Evolutionary conservation across 2,888 invertebrate genomes (phyloP).

Genomic region (Acrobasis consociella): DNA sequence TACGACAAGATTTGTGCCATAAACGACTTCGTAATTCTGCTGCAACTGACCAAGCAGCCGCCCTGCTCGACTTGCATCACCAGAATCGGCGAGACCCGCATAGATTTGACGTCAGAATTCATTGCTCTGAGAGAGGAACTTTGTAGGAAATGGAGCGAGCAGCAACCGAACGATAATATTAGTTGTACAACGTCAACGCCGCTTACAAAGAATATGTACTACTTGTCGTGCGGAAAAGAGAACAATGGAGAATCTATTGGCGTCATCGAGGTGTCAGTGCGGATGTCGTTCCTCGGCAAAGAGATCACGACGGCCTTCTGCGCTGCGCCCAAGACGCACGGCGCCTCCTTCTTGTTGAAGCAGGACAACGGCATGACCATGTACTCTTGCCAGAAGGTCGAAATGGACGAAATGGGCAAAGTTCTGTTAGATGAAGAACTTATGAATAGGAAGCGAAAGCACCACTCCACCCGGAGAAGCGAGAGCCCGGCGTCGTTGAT

Average conservation of each 20-base stretch:
- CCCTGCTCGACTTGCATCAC: conserved; percentile 69
- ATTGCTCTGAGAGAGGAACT: conserved; percentile 60
- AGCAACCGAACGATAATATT: conserved; percentile 69
- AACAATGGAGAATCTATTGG: conserved; percentile 65
- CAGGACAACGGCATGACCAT: conserved; percentile 72
- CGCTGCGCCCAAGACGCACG: conserved; percentile 57
- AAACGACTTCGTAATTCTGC: conserved; percentile 59
- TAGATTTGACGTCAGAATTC: conserved; percentile 69
- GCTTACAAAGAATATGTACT: conserved; percentile 66
- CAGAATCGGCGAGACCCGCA: conserved; percentile 65
- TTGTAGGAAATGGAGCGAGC: conserved; percentile 65
- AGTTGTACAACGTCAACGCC: conserved; percentile 71
- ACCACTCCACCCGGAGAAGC: conserved; percentile 38
- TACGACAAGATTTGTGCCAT: conserved; percentile 74
- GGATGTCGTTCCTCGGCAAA: conserved; percentile 76
- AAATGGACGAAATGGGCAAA: conserved; percentile 75
- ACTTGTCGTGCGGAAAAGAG: conserved; percentile 59
- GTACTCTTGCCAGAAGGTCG: conserved; percentile 74
- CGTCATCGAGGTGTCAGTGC: conserved; percentile 65
- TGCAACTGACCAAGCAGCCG: conserved; percentile 68
- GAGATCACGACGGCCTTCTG: conserved; percentile 74
- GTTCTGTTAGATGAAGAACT: conserved; percentile 69
- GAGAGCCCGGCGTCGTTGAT: conserved; percentile 53
- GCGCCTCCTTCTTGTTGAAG: conserved; percentile 58
- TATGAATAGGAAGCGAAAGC: conserved; percentile 46